Evolutionary conservation across 2,888 invertebrate genomes (phyloP).

Genomic region (Thecophora atra): DNA sequence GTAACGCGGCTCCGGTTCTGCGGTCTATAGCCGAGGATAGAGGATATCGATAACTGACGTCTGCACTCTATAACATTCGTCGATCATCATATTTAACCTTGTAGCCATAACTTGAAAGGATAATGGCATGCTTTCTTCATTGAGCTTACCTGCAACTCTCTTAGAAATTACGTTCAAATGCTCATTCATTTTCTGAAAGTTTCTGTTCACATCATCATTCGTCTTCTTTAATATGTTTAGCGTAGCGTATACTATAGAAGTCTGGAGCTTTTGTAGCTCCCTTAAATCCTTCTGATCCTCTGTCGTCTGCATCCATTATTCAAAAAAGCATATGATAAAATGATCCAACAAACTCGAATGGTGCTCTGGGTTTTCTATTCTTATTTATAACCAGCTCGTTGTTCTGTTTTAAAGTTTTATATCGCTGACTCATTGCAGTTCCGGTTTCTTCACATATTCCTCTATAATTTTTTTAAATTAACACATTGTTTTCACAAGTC

Average conservation of each 20-base stretch:
- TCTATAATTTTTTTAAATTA: conserved; percentile 16
- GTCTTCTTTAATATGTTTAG: conserved; percentile 18
- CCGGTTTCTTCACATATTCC: neutral
- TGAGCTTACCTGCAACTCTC: neutral
- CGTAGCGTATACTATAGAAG: conserved; percentile 12
- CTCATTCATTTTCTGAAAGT: neutral
- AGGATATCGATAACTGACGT: neutral
- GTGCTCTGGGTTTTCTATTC: conserved; percentile 18
- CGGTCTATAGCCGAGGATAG: too few relatives aligned
- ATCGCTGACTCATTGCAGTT: neutral
- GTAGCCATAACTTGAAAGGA: neutral
- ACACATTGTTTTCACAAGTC: conserved; percentile 22
- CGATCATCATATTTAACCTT: conserved; percentile 19
- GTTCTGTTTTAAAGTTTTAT: neutral
- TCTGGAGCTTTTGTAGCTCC: neutral
- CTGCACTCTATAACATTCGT: conserved; percentile 17
- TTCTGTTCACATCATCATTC: conserved; percentile 12
- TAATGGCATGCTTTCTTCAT: neutral
- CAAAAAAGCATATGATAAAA: conserved; percentile 13
- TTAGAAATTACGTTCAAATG: neutral
- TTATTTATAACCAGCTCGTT: conserved; percentile 5
- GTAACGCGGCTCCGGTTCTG: too few relatives aligned
- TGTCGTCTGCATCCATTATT: conserved; percentile 12
- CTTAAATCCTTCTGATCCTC: conserved; percentile 19
- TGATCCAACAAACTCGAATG: conserved; percentile 20